phyloP scores from a whole-genome alignment of 2,113 vertebrate genomes.

The Accipiter virgatus region DNA sequence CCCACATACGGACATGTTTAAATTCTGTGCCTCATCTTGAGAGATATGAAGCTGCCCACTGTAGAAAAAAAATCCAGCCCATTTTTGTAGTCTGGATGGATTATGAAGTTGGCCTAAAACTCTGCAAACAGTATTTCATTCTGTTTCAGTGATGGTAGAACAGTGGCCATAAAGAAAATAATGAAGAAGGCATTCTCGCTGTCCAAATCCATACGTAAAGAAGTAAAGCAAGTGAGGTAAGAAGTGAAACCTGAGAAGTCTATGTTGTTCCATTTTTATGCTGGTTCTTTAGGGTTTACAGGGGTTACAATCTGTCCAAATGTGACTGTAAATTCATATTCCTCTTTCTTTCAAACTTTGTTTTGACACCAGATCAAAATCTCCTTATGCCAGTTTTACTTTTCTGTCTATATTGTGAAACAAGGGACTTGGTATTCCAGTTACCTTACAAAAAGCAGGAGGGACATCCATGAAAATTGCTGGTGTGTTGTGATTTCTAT shows the following conservation, averaged over 20 bases:
- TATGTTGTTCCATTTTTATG: not conserved
- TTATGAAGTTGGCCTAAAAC: not conserved
- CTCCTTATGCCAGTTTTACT: not conserved
- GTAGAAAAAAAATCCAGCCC: not conserved
- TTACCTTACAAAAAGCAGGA: not conserved
- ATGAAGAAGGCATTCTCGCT: slow-evolving; percentile 78
- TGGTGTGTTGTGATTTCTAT: not conserved
- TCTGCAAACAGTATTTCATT: not conserved
- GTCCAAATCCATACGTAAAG: slow-evolving; percentile 81
- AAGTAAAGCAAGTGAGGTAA: slow-evolving; percentile 87
- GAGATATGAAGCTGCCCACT: not conserved
- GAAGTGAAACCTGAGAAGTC: not conserved
- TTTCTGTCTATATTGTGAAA: not conserved
- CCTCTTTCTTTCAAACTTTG: not conserved
- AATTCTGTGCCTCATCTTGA: not conserved
- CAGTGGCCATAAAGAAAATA: slow-evolving; percentile 83
- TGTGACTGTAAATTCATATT: not conserved
- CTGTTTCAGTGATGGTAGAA: slow-evolving; percentile 80
- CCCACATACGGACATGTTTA: not conserved
- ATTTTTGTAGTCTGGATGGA: not conserved
- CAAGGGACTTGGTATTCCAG: not conserved
- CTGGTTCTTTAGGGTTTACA: not conserved
- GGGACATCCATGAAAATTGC: not conserved
- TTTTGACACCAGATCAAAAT: not conserved
- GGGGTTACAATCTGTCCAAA: not conserved